phyloP scores from a whole-genome alignment of 1,140 invertebrate species.

The Drosophila mayri region DNA sequence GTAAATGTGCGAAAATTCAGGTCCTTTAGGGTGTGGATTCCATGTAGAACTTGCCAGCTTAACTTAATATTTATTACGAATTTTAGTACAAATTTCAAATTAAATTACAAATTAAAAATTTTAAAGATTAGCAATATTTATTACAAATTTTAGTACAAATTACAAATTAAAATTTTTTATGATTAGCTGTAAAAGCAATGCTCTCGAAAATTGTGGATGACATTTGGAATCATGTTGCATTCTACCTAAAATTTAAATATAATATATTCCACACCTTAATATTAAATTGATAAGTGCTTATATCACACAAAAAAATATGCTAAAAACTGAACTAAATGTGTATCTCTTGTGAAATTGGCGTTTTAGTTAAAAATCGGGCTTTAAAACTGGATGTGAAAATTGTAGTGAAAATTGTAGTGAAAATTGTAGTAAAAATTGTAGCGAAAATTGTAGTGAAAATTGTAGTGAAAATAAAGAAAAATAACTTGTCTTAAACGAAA shows the following conservation, averaged over 20 bases:
- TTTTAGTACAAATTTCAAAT: no score
- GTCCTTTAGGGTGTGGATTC: neutral
- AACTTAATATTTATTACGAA: no score
- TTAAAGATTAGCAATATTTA: no score
- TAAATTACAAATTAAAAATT: no score
- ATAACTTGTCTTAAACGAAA: accelerated
- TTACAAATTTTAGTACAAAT: no score
- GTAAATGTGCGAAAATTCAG: neutral
- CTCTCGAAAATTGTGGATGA: neutral
- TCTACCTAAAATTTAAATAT: neutral
- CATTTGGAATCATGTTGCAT: neutral
- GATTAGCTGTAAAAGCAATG: no score
- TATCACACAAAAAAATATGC: neutral
- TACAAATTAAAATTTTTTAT: no score
- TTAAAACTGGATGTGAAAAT: neutral
- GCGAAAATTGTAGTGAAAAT: no score
- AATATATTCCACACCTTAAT: neutral
- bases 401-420: neutral
- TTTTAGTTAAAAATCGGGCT: neutral
- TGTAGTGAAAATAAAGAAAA: neutral
- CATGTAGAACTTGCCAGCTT: neutral
- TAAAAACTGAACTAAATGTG: neutral
- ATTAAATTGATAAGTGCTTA: neutral
- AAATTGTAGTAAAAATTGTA: no score
- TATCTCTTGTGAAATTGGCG: neutral